Evolutionary conservation across 2,113 vertebrate species (phyloP), one percentile per base, ranked within the genome.

Genomic region (Balaeniceps rex): DNA sequence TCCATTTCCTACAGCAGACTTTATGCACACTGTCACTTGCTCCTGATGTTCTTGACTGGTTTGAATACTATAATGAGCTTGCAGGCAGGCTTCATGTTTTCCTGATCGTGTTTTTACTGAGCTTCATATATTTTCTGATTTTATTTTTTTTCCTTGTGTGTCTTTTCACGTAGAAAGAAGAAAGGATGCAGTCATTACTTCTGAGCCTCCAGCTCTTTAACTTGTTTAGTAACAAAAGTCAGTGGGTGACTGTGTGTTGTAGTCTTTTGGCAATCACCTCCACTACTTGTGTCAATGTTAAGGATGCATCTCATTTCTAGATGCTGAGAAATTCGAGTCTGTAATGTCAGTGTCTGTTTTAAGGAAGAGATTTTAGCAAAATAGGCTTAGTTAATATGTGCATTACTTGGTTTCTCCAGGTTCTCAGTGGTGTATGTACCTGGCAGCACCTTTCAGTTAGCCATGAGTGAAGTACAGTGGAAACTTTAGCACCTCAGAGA

Each of bases 211-310:
- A 60, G 55, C 25, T 80, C 90, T 34, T 64, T 33, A 44, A 42
- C 63, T 6, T 47, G n/a, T 9, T 7, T 33, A 44, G 83, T 54
- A 40, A 31, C 49, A 71, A n/a, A 68, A 85, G 83, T 38, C 74
- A 26, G 55, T 0, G 16, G 85, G 78, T 46, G 74, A n/a, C 40
- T 74, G 29, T 74, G 29, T 26, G 42, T 7, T 10, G 12, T 16
- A 6, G 54, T 2, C 22, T 66, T 38, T 55, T 79, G 94, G 83
- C 79, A 19, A 9, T 70, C 22, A 2, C 23, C 85, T 77, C 46
- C 3, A 1, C 23, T 72, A 1, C 15, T 58, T 7, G 38, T 66
- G 88, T 68, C 71, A 36, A 4, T 0, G 0, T 63, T 57, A 78
- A 28, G 58, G 58, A 17, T 66, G 46, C 22, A 36, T 29, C 70